A percentile compares a stretch with the other conserved stretches of the same genome.
These are phyloP conservation scores for Rotaria macrura DNA, from an alignment of 2,888 invertebrate genomes.

Conservation along the genomic window DNA sequence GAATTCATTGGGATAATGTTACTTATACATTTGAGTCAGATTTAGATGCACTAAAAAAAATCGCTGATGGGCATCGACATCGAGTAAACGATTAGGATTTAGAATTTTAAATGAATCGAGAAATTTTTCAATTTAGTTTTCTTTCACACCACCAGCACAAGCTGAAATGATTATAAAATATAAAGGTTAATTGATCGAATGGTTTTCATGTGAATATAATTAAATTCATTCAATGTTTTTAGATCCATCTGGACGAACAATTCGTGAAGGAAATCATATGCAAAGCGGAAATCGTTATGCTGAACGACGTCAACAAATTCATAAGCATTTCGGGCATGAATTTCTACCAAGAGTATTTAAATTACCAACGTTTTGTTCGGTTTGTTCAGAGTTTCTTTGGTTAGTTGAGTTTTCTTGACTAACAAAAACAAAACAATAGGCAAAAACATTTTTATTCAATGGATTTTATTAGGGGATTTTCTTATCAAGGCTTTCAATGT, in stretches of 20 bases:
- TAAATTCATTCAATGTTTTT: not conserved
- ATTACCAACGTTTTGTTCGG: constrained; percentile 9
- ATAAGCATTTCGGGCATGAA: constrained; percentile 11
- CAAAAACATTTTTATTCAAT: not conserved
- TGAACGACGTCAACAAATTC: constrained; percentile 9
- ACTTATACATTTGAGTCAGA: not conserved
- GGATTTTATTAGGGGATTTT: not conserved
- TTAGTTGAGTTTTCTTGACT: not conserved
- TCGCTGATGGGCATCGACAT: not conserved
- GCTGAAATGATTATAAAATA: not conserved
- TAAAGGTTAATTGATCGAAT: not conserved
- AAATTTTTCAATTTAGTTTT: not conserved
- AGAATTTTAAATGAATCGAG: not conserved
- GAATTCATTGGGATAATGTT: not conserved
- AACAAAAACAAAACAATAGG: not conserved
- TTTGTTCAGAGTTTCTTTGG: not conserved
- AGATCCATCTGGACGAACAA: not conserved
- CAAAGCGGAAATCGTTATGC: not conserved
- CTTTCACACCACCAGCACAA: not conserved
- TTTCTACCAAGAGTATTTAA: constrained; percentile 7
- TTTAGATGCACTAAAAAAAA: not conserved
- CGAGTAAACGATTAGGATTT: not conserved
- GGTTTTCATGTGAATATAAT: not conserved
- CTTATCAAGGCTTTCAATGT: constrained; percentile 9
- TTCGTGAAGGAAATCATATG: not conserved